Evolutionary conservation across 1,140 invertebrate genomes (phyloP), one percentile per base, ranked within the genome.

Genomic region (Polyergus mexicanus): DNA sequence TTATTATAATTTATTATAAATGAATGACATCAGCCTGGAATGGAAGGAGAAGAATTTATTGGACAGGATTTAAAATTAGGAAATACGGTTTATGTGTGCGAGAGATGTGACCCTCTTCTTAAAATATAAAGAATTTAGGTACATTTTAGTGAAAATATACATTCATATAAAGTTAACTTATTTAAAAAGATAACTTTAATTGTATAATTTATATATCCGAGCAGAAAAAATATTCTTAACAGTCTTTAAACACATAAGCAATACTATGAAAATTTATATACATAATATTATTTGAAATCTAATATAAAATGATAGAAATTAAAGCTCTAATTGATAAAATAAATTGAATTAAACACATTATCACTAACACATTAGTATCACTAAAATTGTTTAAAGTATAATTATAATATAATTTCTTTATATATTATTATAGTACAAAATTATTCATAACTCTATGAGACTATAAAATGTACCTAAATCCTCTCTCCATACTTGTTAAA

Each of bases 21-120:
- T 89, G 51, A 60, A 77, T 19, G 71, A 72, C 78, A 74, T 32
- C 25, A 72, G 35, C 47, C 66, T 83, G 58, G 71, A 28, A 56
- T 77, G 77, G 60, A 86, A 77, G 54, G 74, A 78, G 16, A 83
- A 86, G 44, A 65, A 68, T 75, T 86, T 88, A 41, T 86, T 60
- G 84, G 71, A 60, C 32, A 22, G 62, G 28, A 11, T 35, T 35
- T 8, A 86, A 86, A 88, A 75, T 5, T 63, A 60, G 32, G 11
- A 41, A 38, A 28, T n/a, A 25, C 3, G 5, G 44, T 80, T 35
- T 66, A 11, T 85, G 11, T 47, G 32, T 81, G 1, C 3, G 32
- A 32, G 32, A 32, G 2, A 38, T 47, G 51, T 71, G 66, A 62
- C 8, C 60, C 65, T 51, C 58, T 51, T 54, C 41, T 77, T 44